A percentile compares a stretch with the other conserved stretches of the same genome.
phyloP scores from a whole-genome alignment of 2,888 invertebrate genomes.

The Eristalinus aeneus region DNA sequence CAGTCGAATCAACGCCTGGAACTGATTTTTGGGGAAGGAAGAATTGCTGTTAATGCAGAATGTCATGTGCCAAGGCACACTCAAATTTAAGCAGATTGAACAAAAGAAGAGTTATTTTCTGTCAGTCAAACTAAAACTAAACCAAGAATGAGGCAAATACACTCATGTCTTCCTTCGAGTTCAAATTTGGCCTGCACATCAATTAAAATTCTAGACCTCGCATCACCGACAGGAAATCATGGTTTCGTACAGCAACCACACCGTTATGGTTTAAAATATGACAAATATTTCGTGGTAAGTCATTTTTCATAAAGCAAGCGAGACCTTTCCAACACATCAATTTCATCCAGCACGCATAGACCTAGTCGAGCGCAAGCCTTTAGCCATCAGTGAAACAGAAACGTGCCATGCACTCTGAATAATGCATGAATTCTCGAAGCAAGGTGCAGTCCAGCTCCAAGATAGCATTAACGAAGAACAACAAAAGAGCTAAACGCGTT shows the following conservation, averaged over 20 bases:
- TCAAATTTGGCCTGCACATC: neutral
- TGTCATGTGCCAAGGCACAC: no score
- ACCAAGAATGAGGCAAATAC: no score
- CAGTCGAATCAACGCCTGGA: neutral
- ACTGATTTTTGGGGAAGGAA: neutral
- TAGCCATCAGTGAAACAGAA: conserved; percentile 42
- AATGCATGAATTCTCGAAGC: conserved; percentile 55
- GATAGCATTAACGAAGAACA: conserved; percentile 11
- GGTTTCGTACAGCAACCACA: neutral
- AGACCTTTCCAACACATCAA: neutral
- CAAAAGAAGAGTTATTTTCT: no score
- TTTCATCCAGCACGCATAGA: neutral
- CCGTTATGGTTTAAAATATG: neutral
- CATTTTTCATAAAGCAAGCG: neutral
- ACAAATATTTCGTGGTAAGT: neutral
- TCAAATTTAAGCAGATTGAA: no score
- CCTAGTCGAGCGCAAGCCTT: neutral
- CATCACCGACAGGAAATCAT: neutral
- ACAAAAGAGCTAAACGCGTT: conserved; percentile 42
- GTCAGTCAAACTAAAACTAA: neutral
- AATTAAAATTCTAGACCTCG: neutral
- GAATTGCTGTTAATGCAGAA: no score
- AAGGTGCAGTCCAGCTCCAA: conserved; percentile 48
- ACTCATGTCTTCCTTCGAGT: no score
- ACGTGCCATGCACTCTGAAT: conserved; percentile 43